These are phyloP conservation scores for Momotus momota DNA, from an alignment of 2,797 vertebrate species.

Conservation along the genomic window DNA sequence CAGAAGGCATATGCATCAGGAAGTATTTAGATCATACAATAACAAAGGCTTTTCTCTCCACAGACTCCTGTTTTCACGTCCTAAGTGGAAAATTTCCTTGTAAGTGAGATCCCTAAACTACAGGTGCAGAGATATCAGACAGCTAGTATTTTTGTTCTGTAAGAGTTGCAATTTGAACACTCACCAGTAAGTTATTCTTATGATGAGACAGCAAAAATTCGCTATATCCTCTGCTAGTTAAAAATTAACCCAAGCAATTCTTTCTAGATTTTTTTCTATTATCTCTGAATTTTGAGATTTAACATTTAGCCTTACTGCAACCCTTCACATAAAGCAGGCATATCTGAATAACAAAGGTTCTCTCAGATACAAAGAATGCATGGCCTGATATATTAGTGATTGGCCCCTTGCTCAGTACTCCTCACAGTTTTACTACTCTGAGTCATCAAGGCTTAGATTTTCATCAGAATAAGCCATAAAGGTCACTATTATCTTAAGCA, in stretches of 20 bases:
- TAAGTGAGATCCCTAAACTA: not conserved
- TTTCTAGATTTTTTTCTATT: not conserved
- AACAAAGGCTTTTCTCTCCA: not conserved
- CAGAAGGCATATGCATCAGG: not conserved
- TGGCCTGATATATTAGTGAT: not conserved
- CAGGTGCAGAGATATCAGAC: not conserved
- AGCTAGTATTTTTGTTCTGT: not conserved
- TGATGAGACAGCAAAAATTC: accelerated
- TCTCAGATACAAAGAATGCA: not conserved
- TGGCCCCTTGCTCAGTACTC: not conserved
- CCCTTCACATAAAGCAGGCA: not conserved
- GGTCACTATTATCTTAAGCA: not conserved
- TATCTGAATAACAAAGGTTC: not conserved
- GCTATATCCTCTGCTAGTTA: not conserved
- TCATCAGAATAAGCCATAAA: not conserved
- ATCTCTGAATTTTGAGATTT: not conserved
- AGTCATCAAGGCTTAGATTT: not conserved
- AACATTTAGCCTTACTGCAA: not conserved
- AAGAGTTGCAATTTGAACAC: not conserved
- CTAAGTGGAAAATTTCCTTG: not conserved
- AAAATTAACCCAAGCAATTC: not conserved
- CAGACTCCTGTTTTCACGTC: not conserved
- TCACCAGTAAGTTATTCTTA: not conserved
- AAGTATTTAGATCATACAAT: not conserved
- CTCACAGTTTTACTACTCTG: not conserved